phyloP scores from a whole-genome alignment of 1,140 invertebrate genomes.

The Harpegnathos saltator region DNA sequence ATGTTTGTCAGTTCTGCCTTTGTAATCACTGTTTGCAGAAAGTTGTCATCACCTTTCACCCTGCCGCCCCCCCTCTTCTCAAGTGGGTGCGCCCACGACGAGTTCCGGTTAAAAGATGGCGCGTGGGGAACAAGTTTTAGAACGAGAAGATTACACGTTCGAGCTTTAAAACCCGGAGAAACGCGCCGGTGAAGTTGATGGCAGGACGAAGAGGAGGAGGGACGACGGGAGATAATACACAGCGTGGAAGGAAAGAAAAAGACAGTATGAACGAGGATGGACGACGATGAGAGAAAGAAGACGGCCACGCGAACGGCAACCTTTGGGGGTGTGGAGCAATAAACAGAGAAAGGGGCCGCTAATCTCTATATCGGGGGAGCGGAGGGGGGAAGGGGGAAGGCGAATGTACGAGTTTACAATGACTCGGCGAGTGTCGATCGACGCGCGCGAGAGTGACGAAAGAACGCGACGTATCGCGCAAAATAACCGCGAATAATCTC shows the following conservation, averaged over 20 bases:
- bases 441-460: too few species aligned
- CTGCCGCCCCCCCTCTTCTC: not conserved
- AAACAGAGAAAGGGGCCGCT: too few species aligned
- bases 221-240: not conserved
- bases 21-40: conserved; percentile 57
- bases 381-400: too few species aligned
- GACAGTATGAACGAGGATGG: conserved; percentile 34
- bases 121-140: conserved; percentile 63
- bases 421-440: too few species aligned
- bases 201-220: not conserved
- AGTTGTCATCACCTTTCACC: conserved; percentile 42
- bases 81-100: conserved; percentile 58
- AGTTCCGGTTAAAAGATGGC: conserved; percentile 67
- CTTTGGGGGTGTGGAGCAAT: too few species aligned
- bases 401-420: too few species aligned
- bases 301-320: too few species aligned
- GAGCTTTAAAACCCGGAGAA: conserved; percentile 42
- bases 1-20: conserved; percentile 48
- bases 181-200: conserved; percentile 9
- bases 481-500: conserved; percentile 20
- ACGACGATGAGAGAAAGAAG: not conserved
- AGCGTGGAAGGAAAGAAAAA: not conserved
- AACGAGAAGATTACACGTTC: conserved; percentile 66
- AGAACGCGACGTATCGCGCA: too few species aligned
- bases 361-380: too few species aligned